A percentile compares a stretch with the other conserved stretches of the same genome.
These are phyloP conservation scores for Phengaris alcon DNA, from an alignment of 2,888 invertebrate genomes.

Conservation along the genomic window DNA sequence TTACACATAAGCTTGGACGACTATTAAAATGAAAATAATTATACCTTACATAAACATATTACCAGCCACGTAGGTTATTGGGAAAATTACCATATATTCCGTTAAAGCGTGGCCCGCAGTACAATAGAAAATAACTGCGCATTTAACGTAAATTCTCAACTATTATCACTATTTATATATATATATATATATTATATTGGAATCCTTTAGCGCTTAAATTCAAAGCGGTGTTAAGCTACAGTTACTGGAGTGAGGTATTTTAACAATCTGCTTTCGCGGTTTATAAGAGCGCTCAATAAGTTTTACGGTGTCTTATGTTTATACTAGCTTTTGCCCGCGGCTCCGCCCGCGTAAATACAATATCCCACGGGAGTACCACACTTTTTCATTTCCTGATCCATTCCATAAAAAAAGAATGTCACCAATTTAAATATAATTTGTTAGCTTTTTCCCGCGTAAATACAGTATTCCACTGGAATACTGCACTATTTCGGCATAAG, in stretches of 20 bases:
- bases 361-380: no score
- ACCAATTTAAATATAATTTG: no score
- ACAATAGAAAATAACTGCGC: slow-evolving; percentile 31
- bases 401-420: no score
- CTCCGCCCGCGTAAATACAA: no score
- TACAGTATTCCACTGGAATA: no score
- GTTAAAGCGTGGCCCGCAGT: slow-evolving; percentile 21
- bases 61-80: slow-evolving; percentile 5
- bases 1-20: no score
- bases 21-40: no score
- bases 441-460: no score
- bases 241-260: neutral
- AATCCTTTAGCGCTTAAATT: slow-evolving; percentile 4
- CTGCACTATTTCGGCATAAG: no score
- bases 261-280: slow-evolving; percentile 15
- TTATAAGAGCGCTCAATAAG: neutral
- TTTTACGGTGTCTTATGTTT: neutral
- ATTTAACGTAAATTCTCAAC: slow-evolving; percentile 27
- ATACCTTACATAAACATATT: slow-evolving; percentile 17
- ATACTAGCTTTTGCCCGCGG: no score
- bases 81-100: slow-evolving; percentile 31
- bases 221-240: slow-evolving; percentile 12
- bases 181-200: slow-evolving; percentile 15
- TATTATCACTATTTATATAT: slow-evolving; percentile 20
- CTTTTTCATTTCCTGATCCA: no score